phyloP scores from a whole-genome alignment of 2,888 invertebrate genomes.

The Ichneumoninae sp. region DNA sequence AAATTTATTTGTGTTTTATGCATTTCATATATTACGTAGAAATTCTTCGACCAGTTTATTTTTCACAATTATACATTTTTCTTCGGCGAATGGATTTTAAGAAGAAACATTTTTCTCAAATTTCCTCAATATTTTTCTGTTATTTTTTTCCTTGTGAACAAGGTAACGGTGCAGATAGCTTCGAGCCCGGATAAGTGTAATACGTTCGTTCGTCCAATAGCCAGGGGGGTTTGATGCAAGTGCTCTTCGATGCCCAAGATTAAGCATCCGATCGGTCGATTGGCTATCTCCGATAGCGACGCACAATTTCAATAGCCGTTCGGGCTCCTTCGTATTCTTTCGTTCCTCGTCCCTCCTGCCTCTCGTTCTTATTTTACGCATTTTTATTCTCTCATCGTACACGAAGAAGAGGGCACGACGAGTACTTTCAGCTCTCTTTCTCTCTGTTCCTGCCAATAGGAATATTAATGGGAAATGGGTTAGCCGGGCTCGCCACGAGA shows the following conservation, averaged over 20 bases:
- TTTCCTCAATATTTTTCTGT: neutral
- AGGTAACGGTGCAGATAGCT: neutral
- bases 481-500: conserved; percentile 62
- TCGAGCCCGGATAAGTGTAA: conserved; percentile 2
- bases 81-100: neutral
- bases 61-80: neutral
- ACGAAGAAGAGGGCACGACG: neutral
- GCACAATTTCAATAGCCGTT: conserved; percentile 75
- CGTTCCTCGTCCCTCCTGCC: conserved; percentile 2
- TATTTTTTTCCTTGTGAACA: neutral
- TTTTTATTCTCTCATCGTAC: conserved; percentile 4
- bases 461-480: conserved; percentile 79
- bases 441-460: conserved; percentile 73
- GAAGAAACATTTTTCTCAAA: neutral
- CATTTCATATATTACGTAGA: neutral
- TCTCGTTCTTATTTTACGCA: neutral
- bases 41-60: neutral
- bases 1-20: neutral
- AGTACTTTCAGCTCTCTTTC: conserved; percentile 6
- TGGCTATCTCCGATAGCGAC: conserved; percentile 68
- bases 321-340: conserved; percentile 22
- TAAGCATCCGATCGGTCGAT: conserved; percentile 71
- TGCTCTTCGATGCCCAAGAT: conserved; percentile 69
- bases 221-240: conserved; percentile 15
- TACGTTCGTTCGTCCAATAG: conserved; percentile 12